Percentiles rank a stretch among this genome's conserved stretches.
Evolutionary conservation across 2,888 invertebrate species (phyloP).

Genomic region (Dicyrtoma fusca): DNA sequence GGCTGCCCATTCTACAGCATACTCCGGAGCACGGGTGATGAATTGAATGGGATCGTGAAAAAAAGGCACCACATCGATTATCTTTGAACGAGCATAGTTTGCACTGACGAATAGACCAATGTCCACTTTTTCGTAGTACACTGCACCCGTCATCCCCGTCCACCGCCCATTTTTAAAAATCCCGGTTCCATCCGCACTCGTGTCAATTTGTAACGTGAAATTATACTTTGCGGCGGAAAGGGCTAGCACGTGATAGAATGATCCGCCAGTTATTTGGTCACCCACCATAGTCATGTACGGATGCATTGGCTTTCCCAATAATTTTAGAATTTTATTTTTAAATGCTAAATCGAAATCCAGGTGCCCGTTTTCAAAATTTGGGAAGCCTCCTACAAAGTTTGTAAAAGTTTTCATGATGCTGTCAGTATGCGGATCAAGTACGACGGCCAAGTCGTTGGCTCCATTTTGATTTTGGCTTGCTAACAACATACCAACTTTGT

Average conservation of each 20-base stretch:
- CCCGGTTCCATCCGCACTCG: background rate
- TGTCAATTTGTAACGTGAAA: background rate
- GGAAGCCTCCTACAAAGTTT: no score
- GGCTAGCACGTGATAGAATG: background rate
- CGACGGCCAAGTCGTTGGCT: no score
- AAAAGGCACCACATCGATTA: background rate
- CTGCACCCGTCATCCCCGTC: slow-evolving; percentile 12
- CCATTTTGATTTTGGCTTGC: no score
- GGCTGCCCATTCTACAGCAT: background rate
- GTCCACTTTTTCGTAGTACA: background rate
- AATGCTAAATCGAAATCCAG: no score
- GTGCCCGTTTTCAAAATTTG: no score
- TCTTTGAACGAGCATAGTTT: background rate
- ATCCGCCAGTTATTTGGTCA: background rate
- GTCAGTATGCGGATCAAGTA: no score
- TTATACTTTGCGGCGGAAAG: background rate
- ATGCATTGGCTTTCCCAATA: background rate
- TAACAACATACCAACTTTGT: no score
- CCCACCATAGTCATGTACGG: background rate
- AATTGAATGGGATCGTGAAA: background rate
- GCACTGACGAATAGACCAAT: background rate
- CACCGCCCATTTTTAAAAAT: slow-evolving; percentile 13
- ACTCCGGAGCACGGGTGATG: background rate
- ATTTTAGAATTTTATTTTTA: background rate
- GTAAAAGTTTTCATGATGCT: no score